Base-by-base conservation (phyloP, 2,797 vertebrate genomes). In the Aplochiton taeniatus region DNA sequence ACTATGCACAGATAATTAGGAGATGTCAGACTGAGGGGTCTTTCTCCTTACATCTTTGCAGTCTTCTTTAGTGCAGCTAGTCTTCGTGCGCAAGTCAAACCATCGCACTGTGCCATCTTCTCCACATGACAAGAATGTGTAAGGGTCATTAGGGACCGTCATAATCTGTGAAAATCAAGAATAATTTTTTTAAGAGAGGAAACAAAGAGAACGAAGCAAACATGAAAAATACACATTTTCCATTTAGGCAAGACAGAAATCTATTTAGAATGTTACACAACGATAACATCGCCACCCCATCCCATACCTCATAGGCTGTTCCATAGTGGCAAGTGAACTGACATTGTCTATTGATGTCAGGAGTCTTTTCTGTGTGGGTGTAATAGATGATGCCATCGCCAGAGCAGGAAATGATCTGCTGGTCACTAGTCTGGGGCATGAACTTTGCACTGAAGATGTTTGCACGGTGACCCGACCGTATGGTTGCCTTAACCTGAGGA, bases 391-490 rank as follows among this genome's bases (percentile, higher is more conserved):
- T 95, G 77, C 97, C 97, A 4, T 99, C 97, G 70, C 97, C 97
- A 0, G 97, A 99, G 86, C 97, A 98, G 63, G 97, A 99, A 69
- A 99, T 87, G 78, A 99, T 98, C 90, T 99, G 96, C 77, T 96
- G 96, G 82, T 98, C 94, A 72, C 94, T 97, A 55, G 97, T 99
- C 83, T 96, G 95, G 0, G 97, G 97, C 86, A 99, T 92, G 85
- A 99, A 99, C 83, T 99, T 99, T n/a, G 97, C 97, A 62, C 97
- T 98, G 90, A 99, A 99, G 88, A 99, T 98, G 76, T 99, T 99
- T 63, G 97, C 96, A 77, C 96, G 93, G 70, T 99, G 97, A 78
- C 97, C 96, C 63, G 97, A 98, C 69, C 94, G 95, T 87, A 99
- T 98, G 0, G 95, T 96, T 18, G 95, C 95, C 87, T 98, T 94